These are phyloP conservation scores for Procavia capensis DNA, from an alignment of 2,113 vertebrate species.

Conservation along the genomic window DNA sequence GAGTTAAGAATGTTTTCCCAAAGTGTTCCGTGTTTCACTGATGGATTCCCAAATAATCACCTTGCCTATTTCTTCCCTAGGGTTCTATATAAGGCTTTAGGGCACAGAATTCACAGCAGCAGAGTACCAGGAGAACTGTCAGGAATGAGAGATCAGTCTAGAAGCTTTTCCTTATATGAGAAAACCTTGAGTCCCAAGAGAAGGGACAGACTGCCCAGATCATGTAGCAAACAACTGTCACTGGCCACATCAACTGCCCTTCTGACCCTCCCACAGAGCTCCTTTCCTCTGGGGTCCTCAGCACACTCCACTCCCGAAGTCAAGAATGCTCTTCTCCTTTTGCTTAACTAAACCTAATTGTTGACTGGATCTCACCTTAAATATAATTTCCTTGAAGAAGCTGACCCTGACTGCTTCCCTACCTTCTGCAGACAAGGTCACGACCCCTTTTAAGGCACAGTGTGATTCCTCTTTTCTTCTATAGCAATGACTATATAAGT, in stretches of 20 bases:
- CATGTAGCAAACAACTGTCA: background rate
- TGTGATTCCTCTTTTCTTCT: background rate
- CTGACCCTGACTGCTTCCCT: background rate
- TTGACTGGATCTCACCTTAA: background rate
- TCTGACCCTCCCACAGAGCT: background rate
- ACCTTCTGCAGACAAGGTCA: background rate
- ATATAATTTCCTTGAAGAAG: background rate
- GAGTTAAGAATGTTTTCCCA: background rate
- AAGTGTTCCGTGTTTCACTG: background rate
- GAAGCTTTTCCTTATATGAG: background rate
- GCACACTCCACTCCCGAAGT: background rate
- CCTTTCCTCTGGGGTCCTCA: background rate
- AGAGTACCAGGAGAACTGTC: background rate
- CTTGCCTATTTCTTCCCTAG: background rate
- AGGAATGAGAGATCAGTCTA: background rate
- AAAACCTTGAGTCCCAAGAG: background rate
- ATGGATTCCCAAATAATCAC: conserved; percentile 23
- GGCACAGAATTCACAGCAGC: background rate
- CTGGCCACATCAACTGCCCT: background rate
- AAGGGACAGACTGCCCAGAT: background rate
- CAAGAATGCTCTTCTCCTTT: background rate
- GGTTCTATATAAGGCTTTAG: background rate
- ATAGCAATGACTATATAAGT: background rate
- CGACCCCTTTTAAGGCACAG: no score
- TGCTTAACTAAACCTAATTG: background rate